These are phyloP conservation scores for Malacoctenus gilli DNA, from an alignment of 2,797 vertebrate species.

Conservation along the genomic window DNA sequence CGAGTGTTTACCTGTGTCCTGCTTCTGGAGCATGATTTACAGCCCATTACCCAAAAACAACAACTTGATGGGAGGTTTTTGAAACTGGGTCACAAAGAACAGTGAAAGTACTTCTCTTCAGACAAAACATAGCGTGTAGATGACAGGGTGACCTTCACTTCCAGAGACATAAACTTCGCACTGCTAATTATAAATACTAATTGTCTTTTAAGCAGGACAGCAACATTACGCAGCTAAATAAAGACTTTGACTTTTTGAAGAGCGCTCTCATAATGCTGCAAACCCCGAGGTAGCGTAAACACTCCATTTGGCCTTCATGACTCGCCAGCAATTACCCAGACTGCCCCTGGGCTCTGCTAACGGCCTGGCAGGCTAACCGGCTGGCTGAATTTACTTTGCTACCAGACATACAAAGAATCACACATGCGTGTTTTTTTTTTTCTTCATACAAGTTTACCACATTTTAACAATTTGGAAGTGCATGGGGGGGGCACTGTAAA, in stretches of 20 bases:
- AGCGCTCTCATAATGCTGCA: conserved; percentile 61
- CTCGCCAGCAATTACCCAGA: conserved; percentile 81
- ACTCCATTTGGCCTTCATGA: conserved; percentile 84
- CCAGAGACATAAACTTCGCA: no score
- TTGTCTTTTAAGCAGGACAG: conserved; percentile 63
- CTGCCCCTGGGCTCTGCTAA: conserved; percentile 70
- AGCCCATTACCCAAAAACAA: conserved; percentile 48
- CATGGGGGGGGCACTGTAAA: conserved; percentile 56
- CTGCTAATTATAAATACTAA: conserved; percentile 52
- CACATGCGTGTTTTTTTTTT: conserved; percentile 61
- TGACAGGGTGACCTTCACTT: no score
- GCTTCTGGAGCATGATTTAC: conserved; percentile 50
- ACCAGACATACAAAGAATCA: conserved; percentile 67
- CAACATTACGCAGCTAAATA: conserved; percentile 69
- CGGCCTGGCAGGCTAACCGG: conserved; percentile 48
- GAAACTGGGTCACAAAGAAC: conserved; percentile 4
- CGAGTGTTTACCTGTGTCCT: conserved; percentile 67
- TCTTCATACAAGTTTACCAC: conserved; percentile 58
- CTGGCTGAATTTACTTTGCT: conserved; percentile 67
- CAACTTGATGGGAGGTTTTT: conserved; percentile 19
- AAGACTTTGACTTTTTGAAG: conserved; percentile 72
- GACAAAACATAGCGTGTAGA: conserved; percentile 6
- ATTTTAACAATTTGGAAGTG: conserved; percentile 48
- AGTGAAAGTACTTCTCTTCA: background rate
- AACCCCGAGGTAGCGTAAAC: conserved; percentile 82